phyloP scores from a whole-genome alignment of 1,140 invertebrate genomes.

The Trypoxylus dichotomus region DNA sequence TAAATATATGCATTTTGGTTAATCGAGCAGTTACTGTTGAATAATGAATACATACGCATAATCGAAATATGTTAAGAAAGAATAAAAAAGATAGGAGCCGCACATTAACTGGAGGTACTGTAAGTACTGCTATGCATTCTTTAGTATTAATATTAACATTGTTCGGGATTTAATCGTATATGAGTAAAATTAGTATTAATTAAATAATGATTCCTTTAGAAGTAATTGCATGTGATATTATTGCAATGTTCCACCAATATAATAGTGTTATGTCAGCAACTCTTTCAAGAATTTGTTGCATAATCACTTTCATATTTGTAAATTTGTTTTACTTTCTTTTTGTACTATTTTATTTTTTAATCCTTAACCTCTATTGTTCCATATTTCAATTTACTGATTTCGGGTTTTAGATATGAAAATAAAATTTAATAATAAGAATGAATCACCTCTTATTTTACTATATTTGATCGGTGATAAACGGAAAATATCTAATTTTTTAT shows the following conservation, averaged over 20 bases:
- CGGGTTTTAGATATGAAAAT: no score
- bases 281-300: background rate
- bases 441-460: background rate
- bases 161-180: background rate
- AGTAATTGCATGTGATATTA: background rate
- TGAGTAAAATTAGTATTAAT: background rate
- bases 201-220: no score
- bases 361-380: no score
- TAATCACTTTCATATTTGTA: background rate
- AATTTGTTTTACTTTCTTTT: background rate
- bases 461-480: background rate
- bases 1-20: background rate
- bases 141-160: background rate
- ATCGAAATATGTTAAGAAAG: conserved; percentile 14
- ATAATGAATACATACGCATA: background rate
- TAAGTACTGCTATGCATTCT: background rate
- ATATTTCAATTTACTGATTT: no score
- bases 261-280: background rate
- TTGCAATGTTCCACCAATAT: background rate
- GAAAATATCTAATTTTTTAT: background rate
- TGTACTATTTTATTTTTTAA: background rate
- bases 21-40: background rate
- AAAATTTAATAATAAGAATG: background rate
- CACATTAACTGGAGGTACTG: background rate
- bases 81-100: background rate